phyloP scores from a whole-genome alignment of 2,888 invertebrate genomes.

The Metopia argyrocephala region DNA sequence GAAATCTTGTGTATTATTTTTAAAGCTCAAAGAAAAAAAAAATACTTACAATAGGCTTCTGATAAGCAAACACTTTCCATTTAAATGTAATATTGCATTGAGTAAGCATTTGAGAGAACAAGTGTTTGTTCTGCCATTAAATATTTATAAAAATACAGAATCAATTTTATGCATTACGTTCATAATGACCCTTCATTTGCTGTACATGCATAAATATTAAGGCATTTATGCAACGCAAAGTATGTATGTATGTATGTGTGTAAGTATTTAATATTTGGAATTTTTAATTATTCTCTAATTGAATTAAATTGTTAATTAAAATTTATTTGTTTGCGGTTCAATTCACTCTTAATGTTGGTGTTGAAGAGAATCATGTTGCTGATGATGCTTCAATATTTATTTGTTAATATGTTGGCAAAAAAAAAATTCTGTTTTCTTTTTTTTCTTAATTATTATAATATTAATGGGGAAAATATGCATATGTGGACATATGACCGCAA shows the following conservation, averaged over 20 bases:
- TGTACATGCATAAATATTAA: too few relatives aligned
- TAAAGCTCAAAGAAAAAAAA: too few relatives aligned
- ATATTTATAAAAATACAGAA: too few relatives aligned
- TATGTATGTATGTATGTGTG: not conserved
- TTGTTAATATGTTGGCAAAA: conserved; percentile 1
- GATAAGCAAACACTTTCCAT: too few relatives aligned
- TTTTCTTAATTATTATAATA: not conserved
- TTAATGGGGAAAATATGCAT: not conserved
- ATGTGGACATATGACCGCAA: not conserved
- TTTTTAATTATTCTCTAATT: conserved; percentile 52
- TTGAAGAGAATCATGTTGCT: not conserved
- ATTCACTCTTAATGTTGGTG: conserved; percentile 3
- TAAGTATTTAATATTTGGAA: not conserved
- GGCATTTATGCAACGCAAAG: too few relatives aligned
- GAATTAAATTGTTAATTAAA: conserved; percentile 63
- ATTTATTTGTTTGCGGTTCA: conserved; percentile 58
- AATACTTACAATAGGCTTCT: too few relatives aligned
- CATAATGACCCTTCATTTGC: too few relatives aligned
- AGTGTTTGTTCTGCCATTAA: too few relatives aligned
- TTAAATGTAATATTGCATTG: too few relatives aligned
- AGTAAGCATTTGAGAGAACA: too few relatives aligned
- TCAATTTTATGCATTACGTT: too few relatives aligned
- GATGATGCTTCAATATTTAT: conserved; percentile 33
- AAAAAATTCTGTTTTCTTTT: not conserved
- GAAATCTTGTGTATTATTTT: too few relatives aligned